Conservation (phyloP, 2,113 vertebrate species). For the Tympanuchus pallidicinctus region DNA sequence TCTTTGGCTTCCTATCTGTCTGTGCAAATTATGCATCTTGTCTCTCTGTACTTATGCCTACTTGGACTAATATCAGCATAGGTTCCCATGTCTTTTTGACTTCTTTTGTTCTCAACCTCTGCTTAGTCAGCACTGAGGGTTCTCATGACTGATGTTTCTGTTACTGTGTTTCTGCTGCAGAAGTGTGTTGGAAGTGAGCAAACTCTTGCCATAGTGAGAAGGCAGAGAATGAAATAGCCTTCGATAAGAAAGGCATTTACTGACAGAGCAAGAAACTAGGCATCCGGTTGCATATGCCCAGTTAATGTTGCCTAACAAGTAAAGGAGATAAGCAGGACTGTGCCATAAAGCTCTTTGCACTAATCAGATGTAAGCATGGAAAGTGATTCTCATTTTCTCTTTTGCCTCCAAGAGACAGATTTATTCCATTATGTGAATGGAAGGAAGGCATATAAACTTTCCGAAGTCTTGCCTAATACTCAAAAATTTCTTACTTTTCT, state of each 20-base stretch:
- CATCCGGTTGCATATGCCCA: accelerated
- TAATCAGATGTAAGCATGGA: neutral
- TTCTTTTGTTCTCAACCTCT: neutral
- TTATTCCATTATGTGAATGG: neutral
- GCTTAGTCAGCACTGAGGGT: neutral
- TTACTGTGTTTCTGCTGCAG: neutral
- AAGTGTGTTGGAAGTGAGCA: neutral
- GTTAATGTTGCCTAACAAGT: neutral
- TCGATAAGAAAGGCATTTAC: neutral
- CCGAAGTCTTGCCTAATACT: neutral
- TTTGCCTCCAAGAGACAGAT: neutral
- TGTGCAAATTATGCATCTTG: neutral
- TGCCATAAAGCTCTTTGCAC: neutral
- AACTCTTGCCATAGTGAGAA: neutral
- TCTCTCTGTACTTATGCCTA: neutral
- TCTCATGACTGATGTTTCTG: neutral
- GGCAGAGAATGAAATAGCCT: neutral
- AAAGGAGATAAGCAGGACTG: neutral
- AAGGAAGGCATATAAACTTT: neutral
- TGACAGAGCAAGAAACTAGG: neutral
- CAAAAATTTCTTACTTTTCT: neutral
- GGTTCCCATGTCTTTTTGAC: neutral
- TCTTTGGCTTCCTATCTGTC: neutral
- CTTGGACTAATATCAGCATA: neutral
- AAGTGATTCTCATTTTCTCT: neutral